Percentiles rank a stretch among this genome's conserved stretches.
phyloP scores from a whole-genome alignment of 2,888 invertebrate genomes.

The Prosapia bicincta region DNA sequence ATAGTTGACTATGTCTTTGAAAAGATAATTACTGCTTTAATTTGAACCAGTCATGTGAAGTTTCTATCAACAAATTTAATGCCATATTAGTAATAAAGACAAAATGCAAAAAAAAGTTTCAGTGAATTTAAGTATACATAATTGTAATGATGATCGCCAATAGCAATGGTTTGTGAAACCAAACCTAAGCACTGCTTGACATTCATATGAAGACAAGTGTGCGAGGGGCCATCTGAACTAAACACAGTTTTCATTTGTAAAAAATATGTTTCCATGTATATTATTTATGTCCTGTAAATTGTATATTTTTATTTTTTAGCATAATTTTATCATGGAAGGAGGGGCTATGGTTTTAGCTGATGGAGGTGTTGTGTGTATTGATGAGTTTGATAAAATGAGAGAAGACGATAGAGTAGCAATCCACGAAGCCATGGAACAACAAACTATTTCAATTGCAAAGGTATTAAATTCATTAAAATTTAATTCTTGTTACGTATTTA shows the following conservation, averaged over 20 bases:
- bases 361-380: slow-evolving; percentile 98
- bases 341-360: slow-evolving; percentile 99
- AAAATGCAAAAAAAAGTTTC: no score
- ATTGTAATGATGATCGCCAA: neutral
- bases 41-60: no score
- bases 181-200: neutral
- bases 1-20: no score
- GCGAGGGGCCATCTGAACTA: slow-evolving; percentile 30
- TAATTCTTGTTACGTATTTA: no score
- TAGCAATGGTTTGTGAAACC: neutral
- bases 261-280: neutral
- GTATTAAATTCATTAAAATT: slow-evolving; percentile 45
- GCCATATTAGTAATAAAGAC: no score
- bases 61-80: no score
- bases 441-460: slow-evolving; percentile 99
- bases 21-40: no score
- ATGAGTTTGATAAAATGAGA: slow-evolving; percentile 99
- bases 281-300: neutral
- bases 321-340: slow-evolving; percentile 97
- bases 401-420: slow-evolving; percentile 99
- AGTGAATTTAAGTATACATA: no score
- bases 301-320: slow-evolving; percentile 51
- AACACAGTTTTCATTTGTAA: neutral
- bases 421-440: slow-evolving; percentile 99
- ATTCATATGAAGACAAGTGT: slow-evolving; percentile 19